A percentile compares a stretch with the other conserved stretches of the same genome.
Conservation (phyloP, 2,888 invertebrate species). For the Acronicta aceris region DNA sequence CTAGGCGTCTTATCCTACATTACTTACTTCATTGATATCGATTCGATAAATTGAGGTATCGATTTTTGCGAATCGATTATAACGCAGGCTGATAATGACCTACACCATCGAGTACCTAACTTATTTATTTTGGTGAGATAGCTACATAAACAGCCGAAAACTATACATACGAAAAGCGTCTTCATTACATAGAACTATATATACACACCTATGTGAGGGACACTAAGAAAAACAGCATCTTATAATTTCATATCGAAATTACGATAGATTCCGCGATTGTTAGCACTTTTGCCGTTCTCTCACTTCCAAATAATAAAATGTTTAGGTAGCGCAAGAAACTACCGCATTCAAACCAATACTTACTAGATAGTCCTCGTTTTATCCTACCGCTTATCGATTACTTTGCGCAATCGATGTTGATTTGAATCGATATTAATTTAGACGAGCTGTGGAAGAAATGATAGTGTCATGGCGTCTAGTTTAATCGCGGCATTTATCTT, state of each 20-base stretch:
- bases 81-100: background rate
- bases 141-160: too few relatives aligned
- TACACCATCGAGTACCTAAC: too few relatives aligned
- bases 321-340: background rate
- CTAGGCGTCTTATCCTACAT: slow-evolving; percentile 43
- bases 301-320: background rate
- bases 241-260: too few relatives aligned
- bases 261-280: too few relatives aligned
- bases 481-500: slow-evolving; percentile 46
- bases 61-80: slow-evolving; percentile 31
- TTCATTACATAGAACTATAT: too few relatives aligned
- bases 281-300: too few relatives aligned
- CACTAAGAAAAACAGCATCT: too few relatives aligned
- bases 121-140: too few relatives aligned
- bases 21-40: slow-evolving; percentile 37
- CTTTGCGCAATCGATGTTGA: slow-evolving; percentile 46
- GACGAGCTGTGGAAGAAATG: slow-evolving; percentile 31
- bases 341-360: background rate
- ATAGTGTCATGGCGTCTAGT: slow-evolving; percentile 25
- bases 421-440: slow-evolving; percentile 49
- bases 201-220: too few relatives aligned
- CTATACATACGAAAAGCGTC: too few relatives aligned
- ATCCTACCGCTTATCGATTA: slow-evolving; percentile 50
- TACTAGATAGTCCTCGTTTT: slow-evolving; percentile 5
- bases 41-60: slow-evolving; percentile 33